These are phyloP conservation scores for Hylia prasina DNA, from an alignment of 2,113 vertebrate species.

Conservation along the genomic window DNA sequence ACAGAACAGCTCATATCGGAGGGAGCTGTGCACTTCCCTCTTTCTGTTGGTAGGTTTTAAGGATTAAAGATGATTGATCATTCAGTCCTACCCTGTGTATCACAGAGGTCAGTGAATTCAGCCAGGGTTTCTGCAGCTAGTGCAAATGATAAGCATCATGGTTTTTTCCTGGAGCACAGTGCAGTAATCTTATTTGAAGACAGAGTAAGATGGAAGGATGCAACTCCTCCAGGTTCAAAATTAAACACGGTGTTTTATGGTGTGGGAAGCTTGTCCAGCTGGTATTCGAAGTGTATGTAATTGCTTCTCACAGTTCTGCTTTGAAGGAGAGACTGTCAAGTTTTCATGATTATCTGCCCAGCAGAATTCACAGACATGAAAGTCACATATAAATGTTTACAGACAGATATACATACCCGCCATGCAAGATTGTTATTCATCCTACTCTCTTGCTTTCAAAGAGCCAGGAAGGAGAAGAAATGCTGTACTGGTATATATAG, in stretches of 20 bases:
- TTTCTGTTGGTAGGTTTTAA: not conserved
- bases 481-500: not conserved
- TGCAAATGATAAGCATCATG: not conserved
- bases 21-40: not conserved
- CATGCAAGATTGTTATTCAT: not conserved
- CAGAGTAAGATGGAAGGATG: not conserved
- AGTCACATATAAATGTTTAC: not conserved
- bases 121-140: not conserved
- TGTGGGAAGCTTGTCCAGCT: not conserved
- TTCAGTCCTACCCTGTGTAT: not conserved
- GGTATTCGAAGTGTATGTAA: conserved; percentile 9
- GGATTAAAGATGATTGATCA: not conserved
- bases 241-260: not conserved
- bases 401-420: not conserved
- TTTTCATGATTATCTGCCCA: not conserved
- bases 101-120: not conserved
- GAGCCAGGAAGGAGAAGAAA: not conserved
- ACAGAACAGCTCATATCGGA: not conserved
- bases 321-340: conserved; percentile 10
- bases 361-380: conserved; percentile 6
- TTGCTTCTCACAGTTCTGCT: conserved; percentile 6
- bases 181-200: not conserved
- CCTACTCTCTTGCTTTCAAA: not conserved
- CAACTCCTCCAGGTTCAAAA: not conserved
- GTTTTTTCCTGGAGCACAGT: not conserved